Conservation (phyloP, 64 coral and sea anemone genomes). For the Montipora foliosa region DNA sequence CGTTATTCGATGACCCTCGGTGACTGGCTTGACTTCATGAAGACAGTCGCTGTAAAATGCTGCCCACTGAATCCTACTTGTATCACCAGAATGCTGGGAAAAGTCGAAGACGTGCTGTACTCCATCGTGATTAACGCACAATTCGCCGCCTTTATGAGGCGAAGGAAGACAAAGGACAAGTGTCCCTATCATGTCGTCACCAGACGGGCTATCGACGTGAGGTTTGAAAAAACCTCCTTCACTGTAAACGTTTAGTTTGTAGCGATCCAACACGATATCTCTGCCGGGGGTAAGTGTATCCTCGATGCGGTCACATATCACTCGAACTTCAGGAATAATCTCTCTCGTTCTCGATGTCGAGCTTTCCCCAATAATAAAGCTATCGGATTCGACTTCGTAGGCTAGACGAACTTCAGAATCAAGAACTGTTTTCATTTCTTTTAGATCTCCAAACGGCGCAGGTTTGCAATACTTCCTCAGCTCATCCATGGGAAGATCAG, state of each 20-base stretch:
- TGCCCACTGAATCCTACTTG: slow-evolving; percentile 21
- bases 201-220: slow-evolving; percentile 33
- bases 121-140: slow-evolving; percentile 28
- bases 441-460: slow-evolving; percentile 61
- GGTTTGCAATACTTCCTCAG: slow-evolving; percentile 29
- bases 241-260: slow-evolving; percentile 41
- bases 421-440: slow-evolving; percentile 54
- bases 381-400: slow-evolving; percentile 37
- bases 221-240: slow-evolving; percentile 39
- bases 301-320: not conserved
- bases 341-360: not conserved
- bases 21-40: slow-evolving; percentile 40
- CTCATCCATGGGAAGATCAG: slow-evolving; percentile 4
- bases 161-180: slow-evolving; percentile 45
- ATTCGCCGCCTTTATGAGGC: slow-evolving; percentile 16
- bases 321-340: too few relatives aligned
- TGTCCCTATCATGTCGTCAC: slow-evolving; percentile 31
- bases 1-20: slow-evolving; percentile 30
- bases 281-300: slow-evolving; percentile 25
- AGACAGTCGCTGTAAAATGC: slow-evolving; percentile 57
- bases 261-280: not conserved
- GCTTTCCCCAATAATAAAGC: not conserved
- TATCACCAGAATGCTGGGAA: slow-evolving; percentile 21
- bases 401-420: slow-evolving; percentile 60
- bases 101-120: slow-evolving; percentile 36